Base-by-base conservation (phyloP, 23 tunicate genomes). In the Diplosoma virens region DNA sequence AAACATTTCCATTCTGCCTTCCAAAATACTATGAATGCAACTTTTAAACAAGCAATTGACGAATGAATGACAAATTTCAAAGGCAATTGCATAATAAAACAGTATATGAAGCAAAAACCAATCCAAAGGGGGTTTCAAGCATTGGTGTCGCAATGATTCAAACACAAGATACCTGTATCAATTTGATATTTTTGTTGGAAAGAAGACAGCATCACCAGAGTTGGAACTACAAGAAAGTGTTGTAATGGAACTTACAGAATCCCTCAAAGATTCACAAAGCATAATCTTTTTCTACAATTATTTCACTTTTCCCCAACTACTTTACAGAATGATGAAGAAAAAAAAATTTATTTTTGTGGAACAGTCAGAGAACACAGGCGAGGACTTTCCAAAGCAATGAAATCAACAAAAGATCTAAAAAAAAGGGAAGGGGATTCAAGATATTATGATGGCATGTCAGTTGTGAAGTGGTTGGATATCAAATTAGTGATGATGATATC, bases 161-260 rank as follows among this genome's bases (percentile, higher is more conserved):
- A 21, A 56, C 6, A 56, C 64, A 56, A 23, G 64, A 56, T n/a
- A 56, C 64, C 64, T 56, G 21, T 56, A 16, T 56, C 64, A 56
- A 21, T 56, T 56, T n/a, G 64, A 56, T n/a, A n/a, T n/a, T n/a
- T n/a, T n/a, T n/a, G n/a, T n/a, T n/a, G 64, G 21, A 18, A 18
- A 5, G 20, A 56, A 56, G 25, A 41, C 50, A 41, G 64, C 21
- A 56, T 16, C 21, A 18, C 24, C 25, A 23, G 64, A 56, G 25
- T 18, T 18, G 21, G 64, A 23, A 56, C 25, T n/a, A 56, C 6
- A 6, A 56, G 64, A 56, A 21, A 56, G 25, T 14, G 64, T 56
- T 18, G 64, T 56, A n/a, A 18, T 56, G 21, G 6, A 56, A 56
- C 64, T 56, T 11, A 16, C 64, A 18, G 25, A 21, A 21, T 56